phyloP scores from a whole-genome alignment of 2,797 vertebrate species.

The Arnoldichthys spilopterus region DNA sequence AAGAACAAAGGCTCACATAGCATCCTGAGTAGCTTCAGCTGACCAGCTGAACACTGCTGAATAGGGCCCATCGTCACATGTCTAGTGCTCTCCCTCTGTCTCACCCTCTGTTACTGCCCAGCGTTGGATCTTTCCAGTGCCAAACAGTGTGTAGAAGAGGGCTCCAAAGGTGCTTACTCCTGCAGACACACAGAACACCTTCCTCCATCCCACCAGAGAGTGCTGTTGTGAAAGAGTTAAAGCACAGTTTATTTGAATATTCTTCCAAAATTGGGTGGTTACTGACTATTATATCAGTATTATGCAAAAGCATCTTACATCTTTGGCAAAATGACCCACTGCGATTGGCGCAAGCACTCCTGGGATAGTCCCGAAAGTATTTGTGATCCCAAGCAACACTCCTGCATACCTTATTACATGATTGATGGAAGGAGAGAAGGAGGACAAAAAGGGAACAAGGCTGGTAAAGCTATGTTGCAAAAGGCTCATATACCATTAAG shows the following conservation, averaged over 20 bases:
- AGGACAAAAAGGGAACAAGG: background rate
- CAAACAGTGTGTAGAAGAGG: constrained; percentile 72
- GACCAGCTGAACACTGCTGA: constrained; percentile 1
- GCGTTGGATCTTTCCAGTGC: constrained; percentile 76
- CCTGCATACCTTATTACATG: constrained; percentile 76
- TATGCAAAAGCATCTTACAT: constrained; percentile 69
- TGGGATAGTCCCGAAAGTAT: constrained; percentile 82
- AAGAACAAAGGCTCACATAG: constrained; percentile 11
- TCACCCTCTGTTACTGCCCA: constrained; percentile 77
- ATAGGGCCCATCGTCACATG: constrained; percentile 14
- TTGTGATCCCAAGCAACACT: constrained; percentile 84
- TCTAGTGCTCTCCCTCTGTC: constrained; percentile 13
- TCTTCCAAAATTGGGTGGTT: background rate
- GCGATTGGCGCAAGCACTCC: constrained; percentile 81
- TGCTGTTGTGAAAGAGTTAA: constrained; percentile 65
- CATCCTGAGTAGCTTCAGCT: constrained; percentile 18
- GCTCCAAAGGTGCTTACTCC: constrained; percentile 72
- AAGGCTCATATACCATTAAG: background rate
- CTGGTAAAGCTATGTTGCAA: background rate
- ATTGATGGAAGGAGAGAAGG: background rate
- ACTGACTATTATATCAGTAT: background rate
- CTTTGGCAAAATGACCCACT: constrained; percentile 79
- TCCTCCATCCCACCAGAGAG: constrained; percentile 79
- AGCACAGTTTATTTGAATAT: background rate
- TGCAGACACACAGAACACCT: constrained; percentile 77